A percentile compares a stretch with the other conserved stretches of the same genome.
Conservation (phyloP, 2,888 invertebrate genomes). For the Paralinhomoeus sp. region DNA sequence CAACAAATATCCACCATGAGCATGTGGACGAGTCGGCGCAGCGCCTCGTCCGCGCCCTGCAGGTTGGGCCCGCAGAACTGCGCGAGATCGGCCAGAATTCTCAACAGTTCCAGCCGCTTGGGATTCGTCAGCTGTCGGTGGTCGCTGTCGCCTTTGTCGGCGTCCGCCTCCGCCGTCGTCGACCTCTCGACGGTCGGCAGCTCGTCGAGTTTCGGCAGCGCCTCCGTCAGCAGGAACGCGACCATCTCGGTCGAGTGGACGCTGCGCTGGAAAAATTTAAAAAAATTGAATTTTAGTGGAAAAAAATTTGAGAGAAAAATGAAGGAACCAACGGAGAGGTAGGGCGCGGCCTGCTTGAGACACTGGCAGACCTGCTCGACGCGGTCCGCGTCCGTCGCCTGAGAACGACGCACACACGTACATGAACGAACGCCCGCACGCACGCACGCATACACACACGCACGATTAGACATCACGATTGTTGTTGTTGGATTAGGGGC, state of each 20-base stretch:
- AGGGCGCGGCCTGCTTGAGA: conserved; percentile 56
- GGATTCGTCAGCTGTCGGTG: too few species aligned
- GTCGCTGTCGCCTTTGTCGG: conserved; percentile 34
- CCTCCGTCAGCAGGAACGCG: conserved; percentile 56
- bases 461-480: too few species aligned
- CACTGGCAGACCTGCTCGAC: conserved; percentile 58
- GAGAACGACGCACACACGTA: too few species aligned
- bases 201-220: conserved; percentile 41
- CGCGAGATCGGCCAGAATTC: conserved; percentile 62
- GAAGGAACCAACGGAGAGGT: conserved; percentile 52
- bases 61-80: conserved; percentile 46
- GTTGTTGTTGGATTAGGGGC: too few species aligned
- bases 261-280: conserved; percentile 46
- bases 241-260: conserved; percentile 64
- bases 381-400: conserved; percentile 28
- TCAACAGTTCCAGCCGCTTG: conserved; percentile 57
- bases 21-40: too few species aligned
- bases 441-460: too few species aligned
- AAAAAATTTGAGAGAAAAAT: conserved; percentile 1
- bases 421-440: too few species aligned
- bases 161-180: conserved; percentile 26
- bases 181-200: conserved; percentile 7
- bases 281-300: too few species aligned
- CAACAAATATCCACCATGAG: conserved; percentile 3
- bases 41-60: conserved; percentile 50